These are phyloP conservation scores for Capromys pilorides DNA, from an alignment of 2,797 vertebrate genomes.

Conservation along the genomic window DNA sequence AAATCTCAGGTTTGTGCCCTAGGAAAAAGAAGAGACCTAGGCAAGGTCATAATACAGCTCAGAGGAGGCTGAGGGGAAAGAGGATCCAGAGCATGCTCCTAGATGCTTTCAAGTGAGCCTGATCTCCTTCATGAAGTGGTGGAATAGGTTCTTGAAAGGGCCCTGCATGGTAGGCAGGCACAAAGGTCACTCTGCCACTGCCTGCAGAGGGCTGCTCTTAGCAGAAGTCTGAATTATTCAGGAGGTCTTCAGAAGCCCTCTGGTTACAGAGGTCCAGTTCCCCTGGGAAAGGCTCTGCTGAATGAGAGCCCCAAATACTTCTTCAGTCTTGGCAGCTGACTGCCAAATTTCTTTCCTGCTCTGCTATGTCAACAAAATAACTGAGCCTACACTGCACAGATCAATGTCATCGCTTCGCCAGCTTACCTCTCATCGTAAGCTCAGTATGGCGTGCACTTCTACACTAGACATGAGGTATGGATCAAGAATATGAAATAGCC, in stretches of 20 bases:
- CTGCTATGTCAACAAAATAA: slow-evolving; percentile 19
- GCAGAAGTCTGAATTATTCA: slow-evolving; percentile 53
- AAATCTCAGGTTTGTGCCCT: slow-evolving; percentile 30
- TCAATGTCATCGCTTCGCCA: background rate
- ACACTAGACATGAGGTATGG: background rate
- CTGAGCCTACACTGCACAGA: background rate
- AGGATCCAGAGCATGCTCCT: background rate
- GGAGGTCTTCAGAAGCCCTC: slow-evolving; percentile 23
- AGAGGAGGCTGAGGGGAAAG: background rate
- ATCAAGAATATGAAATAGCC: slow-evolving; percentile 11
- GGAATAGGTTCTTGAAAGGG: slow-evolving; percentile 46
- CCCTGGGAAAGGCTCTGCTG: background rate
- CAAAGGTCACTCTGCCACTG: slow-evolving; percentile 6
- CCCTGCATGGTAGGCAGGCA: background rate
- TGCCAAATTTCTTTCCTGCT: slow-evolving; percentile 27
- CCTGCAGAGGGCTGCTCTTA: background rate
- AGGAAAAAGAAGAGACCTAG: slow-evolving; percentile 2
- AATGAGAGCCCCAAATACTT: slow-evolving; percentile 20
- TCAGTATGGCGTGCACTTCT: background rate
- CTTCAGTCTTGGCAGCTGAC: background rate
- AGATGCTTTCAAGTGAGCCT: background rate
- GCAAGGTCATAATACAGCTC: background rate
- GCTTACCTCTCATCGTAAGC: background rate
- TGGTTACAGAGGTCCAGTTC: slow-evolving; percentile 34
- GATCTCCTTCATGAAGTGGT: background rate